Percentiles rank a stretch among this genome's conserved stretches.
Conservation (phyloP, 2,797 vertebrate species). For the Pempheris klunzingeri region DNA sequence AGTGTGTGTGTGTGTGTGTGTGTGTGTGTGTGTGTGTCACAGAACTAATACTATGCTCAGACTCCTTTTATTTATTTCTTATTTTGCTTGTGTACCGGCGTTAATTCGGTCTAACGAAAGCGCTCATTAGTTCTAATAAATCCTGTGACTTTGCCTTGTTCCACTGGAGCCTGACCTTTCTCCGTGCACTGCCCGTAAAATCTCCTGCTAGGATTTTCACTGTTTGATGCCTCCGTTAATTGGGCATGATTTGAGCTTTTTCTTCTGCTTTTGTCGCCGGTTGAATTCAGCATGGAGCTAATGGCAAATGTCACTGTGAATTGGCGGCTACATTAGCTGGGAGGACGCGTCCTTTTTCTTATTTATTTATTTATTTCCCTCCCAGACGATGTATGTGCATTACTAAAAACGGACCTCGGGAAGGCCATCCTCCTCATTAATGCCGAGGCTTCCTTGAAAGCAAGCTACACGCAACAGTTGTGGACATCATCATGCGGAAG, state of each 20-base stretch:
- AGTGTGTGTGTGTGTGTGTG: slow-evolving; percentile 24
- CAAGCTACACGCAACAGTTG: slow-evolving; percentile 67
- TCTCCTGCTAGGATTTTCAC: slow-evolving; percentile 83
- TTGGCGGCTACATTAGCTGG: slow-evolving; percentile 85
- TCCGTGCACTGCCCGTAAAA: slow-evolving; percentile 85
- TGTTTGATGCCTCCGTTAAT: slow-evolving; percentile 95
- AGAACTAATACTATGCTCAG: slow-evolving; percentile 50
- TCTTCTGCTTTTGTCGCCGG: slow-evolving; percentile 80
- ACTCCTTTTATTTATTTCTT: slow-evolving; percentile 41
- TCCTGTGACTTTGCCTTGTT: slow-evolving; percentile 76
- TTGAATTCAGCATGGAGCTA: slow-evolving; percentile 85
- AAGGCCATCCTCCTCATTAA: slow-evolving; percentile 83
- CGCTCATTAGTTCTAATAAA: slow-evolving; percentile 92
- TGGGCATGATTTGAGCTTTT: slow-evolving; percentile 89
- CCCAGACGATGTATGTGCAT: slow-evolving; percentile 64
- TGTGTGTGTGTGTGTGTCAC: slow-evolving; percentile 36
- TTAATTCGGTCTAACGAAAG: slow-evolving; percentile 83
- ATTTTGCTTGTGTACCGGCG: slow-evolving; percentile 56
- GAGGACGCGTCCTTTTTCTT: slow-evolving; percentile 79
- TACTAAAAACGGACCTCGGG: slow-evolving; percentile 45
- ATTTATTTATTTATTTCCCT: not conserved
- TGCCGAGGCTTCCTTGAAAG: slow-evolving; percentile 71
- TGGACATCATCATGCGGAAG: slow-evolving; percentile 62
- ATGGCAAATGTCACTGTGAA: slow-evolving; percentile 93
- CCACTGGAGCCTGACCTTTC: slow-evolving; percentile 93